Base-by-base conservation (phyloP, 2,888 invertebrate species). In the Corbicula japonica region DNA sequence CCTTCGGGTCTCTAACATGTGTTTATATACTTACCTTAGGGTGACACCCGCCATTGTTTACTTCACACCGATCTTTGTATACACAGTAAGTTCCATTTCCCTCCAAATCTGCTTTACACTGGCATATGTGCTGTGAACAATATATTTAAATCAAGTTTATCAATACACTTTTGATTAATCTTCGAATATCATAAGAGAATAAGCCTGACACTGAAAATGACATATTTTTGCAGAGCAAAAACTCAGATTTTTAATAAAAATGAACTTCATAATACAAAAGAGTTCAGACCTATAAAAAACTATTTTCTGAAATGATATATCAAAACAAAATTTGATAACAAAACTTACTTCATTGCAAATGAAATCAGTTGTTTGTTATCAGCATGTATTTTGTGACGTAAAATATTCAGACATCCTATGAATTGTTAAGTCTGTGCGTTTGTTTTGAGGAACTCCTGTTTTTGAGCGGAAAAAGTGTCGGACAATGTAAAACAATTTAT, bases 31-130 rank as follows among this genome's bases (percentile, higher is more conserved):
- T 74, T 73, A 91, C 91, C 85, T 87, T 86, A 18, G 66, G 32
- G 68, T 91, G 86, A 65, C 91, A 92, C 15, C 90, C 91, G n/a
- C 91, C 92, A 82, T 91, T 91, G 69, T 90, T 76, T 18, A 78
- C 74, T 6, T 76, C 52, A 70, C 91, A 91, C 35, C 84, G 73
- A 69, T 91, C 85, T n/a, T 70, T 84, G 18, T 86, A 74, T 8
- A 82, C 60, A 73, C 92, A 92, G 46, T 70, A 80, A 1, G 85
- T 89, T 12, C 91, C 92, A 73, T 92, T 87, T 1, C 92, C 92
- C 76, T 87, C 86, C 80, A 80, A 92, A 60, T 86, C 88, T 30
- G 78, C 61, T 18, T 77, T 83, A 76, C 91, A 92, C 5, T 70
- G 44, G 85, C 91, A 92, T 18, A 86, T 63, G 60, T 79, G 80